A percentile compares a stretch with the other conserved stretches of the same genome.
Evolutionary conservation across 2,113 vertebrate genomes (phyloP).

Genomic region (Elaphurus davidianus): DNA sequence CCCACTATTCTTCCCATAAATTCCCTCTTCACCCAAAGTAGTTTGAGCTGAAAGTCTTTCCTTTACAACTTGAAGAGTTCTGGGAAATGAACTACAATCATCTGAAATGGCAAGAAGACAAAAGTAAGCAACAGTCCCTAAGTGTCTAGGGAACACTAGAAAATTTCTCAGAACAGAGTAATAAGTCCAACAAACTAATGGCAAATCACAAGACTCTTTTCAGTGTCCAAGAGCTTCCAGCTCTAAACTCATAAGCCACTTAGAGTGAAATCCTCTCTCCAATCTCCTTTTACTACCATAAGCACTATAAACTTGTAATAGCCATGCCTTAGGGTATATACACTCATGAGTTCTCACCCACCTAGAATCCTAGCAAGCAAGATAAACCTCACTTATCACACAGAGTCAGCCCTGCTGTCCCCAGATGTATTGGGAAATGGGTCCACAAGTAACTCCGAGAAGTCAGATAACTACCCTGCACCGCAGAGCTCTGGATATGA

Average conservation of each 20-base stretch:
- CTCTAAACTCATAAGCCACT: not conserved
- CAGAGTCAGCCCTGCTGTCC: not conserved
- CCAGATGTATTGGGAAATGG: constrained; percentile 4
- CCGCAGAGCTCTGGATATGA: not conserved
- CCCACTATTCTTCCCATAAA: not conserved
- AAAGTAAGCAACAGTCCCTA: not conserved
- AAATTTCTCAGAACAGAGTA: not conserved
- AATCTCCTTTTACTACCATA: not conserved
- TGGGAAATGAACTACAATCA: not conserved
- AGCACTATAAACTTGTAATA: not conserved
- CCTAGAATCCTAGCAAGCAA: constrained; percentile 13
- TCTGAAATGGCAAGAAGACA: not conserved
- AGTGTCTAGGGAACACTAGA: not conserved
- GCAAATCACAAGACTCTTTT: not conserved
- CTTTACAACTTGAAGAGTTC: not conserved
- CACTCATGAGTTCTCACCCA: constrained; percentile 6
- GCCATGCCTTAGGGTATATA: not conserved
- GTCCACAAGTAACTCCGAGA: not conserved
- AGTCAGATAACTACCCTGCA: constrained; percentile 3
- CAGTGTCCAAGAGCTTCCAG: not conserved
- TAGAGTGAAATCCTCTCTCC: not conserved
- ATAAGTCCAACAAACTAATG: constrained; percentile 27
- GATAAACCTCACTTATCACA: not conserved
- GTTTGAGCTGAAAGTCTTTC: not conserved
- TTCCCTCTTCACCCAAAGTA: not conserved